phyloP scores from a whole-genome alignment of 1,140 invertebrate species.

The Aporrectodea caliginosa region DNA sequence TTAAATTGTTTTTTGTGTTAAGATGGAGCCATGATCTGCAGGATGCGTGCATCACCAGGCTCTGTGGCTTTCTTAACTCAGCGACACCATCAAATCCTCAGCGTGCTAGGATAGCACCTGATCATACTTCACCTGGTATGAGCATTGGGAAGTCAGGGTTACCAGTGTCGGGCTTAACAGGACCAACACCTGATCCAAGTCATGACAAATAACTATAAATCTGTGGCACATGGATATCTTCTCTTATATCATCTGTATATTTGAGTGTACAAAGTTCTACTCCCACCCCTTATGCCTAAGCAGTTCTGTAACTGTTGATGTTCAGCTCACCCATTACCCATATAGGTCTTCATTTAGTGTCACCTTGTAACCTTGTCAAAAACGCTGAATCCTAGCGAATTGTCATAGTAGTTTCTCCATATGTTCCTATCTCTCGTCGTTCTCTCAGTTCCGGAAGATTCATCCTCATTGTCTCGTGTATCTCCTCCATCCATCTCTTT shows the following conservation, averaged over 20 bases:
- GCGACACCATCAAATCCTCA: not conserved
- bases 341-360: no score
- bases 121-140: not conserved
- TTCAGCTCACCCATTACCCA: no score
- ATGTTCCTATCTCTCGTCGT: no score
- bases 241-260: not conserved
- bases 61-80: constrained; percentile 49
- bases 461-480: no score
- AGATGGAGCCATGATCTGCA: constrained; percentile 99
- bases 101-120: not conserved
- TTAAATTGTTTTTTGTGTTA: not conserved
- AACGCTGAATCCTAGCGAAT: no score
- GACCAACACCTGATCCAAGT: not conserved
- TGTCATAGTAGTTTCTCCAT: no score
- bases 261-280: not conserved
- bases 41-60: constrained; percentile 97
- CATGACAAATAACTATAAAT: not conserved
- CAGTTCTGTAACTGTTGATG: no score
- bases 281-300: no score
- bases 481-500: no score
- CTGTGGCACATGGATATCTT: not conserved
- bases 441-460: no score
- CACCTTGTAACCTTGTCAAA: no score
- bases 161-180: not conserved
- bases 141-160: not conserved